Conservation (phyloP, 2,888 invertebrate species). For the Aelia acuminata region DNA sequence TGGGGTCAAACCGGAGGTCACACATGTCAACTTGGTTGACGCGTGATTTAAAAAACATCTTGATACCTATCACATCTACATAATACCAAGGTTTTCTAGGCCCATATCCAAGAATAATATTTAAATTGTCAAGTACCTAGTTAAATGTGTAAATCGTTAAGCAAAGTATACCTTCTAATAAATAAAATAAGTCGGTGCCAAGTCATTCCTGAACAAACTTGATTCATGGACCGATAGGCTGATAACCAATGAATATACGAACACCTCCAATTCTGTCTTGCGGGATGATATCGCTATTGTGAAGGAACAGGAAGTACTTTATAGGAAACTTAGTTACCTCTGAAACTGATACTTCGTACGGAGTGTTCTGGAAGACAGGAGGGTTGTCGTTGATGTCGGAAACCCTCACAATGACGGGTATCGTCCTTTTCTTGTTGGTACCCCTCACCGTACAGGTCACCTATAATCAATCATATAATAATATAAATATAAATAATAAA, state of each 20-base stretch:
- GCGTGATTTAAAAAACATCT: constrained; percentile 29
- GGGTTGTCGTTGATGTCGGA: constrained; percentile 93
- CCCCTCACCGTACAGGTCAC: constrained; percentile 86
- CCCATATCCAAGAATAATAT: neutral
- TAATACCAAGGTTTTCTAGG: neutral
- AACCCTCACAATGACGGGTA: constrained; percentile 90
- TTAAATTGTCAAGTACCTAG: neutral
- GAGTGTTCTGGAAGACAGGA: constrained; percentile 86
- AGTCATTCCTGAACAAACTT: too few relatives aligned
- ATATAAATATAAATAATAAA: too few relatives aligned
- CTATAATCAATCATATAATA: constrained; percentile 71
- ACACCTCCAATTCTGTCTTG: too few relatives aligned
- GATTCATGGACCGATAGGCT: too few relatives aligned
- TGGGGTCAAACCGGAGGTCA: neutral
- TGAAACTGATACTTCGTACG: constrained; percentile 86
- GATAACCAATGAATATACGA: too few relatives aligned
- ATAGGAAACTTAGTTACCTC: too few relatives aligned
- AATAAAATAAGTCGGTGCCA: too few relatives aligned
- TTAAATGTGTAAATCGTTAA: too few relatives aligned
- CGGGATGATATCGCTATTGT: too few relatives aligned
- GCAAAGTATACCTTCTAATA: too few relatives aligned
- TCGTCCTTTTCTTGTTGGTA: constrained; percentile 84
- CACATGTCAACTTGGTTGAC: neutral
- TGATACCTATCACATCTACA: neutral
- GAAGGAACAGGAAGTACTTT: too few relatives aligned